Evolutionary conservation across 1,140 invertebrate species (phyloP).

Genomic region (Brachionus rubens): DNA sequence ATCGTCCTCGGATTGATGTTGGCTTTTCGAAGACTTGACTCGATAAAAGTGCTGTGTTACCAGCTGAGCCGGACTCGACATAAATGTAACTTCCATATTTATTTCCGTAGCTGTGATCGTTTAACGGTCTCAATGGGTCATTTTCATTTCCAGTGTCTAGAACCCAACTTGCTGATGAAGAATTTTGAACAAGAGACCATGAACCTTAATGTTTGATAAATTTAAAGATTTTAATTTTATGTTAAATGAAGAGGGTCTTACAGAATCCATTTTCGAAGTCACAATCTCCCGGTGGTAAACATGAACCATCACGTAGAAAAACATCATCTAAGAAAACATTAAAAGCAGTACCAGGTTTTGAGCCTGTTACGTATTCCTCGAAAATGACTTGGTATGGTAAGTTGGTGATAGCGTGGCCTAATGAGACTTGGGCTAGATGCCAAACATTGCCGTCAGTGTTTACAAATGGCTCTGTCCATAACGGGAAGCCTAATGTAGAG

Average conservation of each 20-base stretch:
- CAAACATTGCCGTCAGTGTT: slow-evolving; percentile 4
- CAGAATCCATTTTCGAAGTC: slow-evolving; percentile 51
- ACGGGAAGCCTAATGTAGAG: neutral
- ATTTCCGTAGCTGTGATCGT: neutral
- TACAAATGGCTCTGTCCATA: slow-evolving; percentile 24
- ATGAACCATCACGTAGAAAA: slow-evolving; percentile 39
- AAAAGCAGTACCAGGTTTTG: neutral
- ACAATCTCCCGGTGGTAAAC: slow-evolving; percentile 49
- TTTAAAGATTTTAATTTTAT: too few relatives aligned
- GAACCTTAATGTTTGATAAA: neutral
- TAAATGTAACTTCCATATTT: slow-evolving; percentile 12
- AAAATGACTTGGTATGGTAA: slow-evolving; percentile 39
- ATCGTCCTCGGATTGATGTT: slow-evolving; percentile 14
- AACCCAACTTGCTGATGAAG: neutral
- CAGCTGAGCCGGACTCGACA: neutral
- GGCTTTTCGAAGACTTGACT: neutral
- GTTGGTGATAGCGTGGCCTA: slow-evolving; percentile 9
- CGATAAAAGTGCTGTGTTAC: neutral
- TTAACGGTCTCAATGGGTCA: slow-evolving; percentile 27
- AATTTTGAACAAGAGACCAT: slow-evolving; percentile 17
- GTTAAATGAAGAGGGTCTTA: too few relatives aligned
- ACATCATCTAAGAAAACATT: slow-evolving; percentile 37
- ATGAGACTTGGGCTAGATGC: slow-evolving; percentile 22
- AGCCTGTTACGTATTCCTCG: slow-evolving; percentile 4
- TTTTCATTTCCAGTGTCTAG: neutral